Evolutionary conservation across 2,113 vertebrate species (phyloP).

Genomic region (Cyprinodon variegatus): DNA sequence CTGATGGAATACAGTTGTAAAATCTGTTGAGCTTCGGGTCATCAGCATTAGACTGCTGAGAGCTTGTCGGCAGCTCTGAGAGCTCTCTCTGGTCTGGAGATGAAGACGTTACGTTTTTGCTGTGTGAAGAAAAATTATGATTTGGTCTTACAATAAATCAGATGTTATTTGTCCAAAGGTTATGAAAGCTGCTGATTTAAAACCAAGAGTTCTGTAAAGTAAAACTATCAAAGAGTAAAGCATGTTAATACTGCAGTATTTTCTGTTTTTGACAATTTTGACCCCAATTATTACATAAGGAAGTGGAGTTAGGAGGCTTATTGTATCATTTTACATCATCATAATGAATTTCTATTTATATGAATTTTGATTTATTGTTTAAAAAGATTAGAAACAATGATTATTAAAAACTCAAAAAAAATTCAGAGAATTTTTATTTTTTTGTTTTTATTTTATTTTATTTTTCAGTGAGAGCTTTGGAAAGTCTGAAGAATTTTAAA

Average conservation of each 20-base stretch:
- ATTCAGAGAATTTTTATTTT: too few relatives aligned
- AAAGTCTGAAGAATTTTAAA: too few relatives aligned
- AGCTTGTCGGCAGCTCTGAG: background rate
- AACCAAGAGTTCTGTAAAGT: background rate
- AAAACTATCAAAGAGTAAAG: background rate
- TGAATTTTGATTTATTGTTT: too few relatives aligned
- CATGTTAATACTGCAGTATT: background rate
- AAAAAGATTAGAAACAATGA: too few relatives aligned
- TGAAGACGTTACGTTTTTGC: slow-evolving; percentile 28
- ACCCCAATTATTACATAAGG: too few relatives aligned
- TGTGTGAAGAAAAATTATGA: background rate
- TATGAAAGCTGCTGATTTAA: background rate
- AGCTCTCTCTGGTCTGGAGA: slow-evolving; percentile 13
- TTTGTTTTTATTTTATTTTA: too few relatives aligned
- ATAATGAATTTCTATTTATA: too few relatives aligned
- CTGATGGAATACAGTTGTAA: slow-evolving; percentile 17
- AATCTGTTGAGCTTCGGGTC: background rate
- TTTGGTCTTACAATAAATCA: background rate
- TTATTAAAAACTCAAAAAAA: too few relatives aligned
- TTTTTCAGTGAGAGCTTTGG: too few relatives aligned
- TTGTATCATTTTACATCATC: background rate
- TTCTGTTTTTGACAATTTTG: background rate
- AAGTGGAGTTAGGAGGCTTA: too few relatives aligned
- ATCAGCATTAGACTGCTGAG: slow-evolving; percentile 4
- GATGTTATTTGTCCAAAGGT: too few relatives aligned